Conservation (phyloP, 1,140 invertebrate species). For the Conus ventricosus region DNA sequence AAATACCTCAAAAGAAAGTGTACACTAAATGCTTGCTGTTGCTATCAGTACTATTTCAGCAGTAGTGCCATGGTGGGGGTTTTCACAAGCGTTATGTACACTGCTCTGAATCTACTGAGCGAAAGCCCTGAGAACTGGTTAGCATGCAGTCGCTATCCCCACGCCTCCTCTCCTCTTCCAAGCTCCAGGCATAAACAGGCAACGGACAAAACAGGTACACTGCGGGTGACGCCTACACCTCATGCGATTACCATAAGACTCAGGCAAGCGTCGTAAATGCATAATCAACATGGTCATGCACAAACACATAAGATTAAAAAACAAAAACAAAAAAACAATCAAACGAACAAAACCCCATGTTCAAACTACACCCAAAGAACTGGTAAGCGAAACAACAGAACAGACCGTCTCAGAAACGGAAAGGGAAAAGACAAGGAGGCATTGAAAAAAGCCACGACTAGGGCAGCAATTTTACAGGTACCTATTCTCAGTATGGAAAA, state of each 20-base stretch:
- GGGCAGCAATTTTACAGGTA: conserved; percentile 38
- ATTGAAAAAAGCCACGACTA: background rate
- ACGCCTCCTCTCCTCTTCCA: background rate
- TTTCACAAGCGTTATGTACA: too few relatives aligned
- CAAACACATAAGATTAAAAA: background rate
- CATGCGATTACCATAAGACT: too few relatives aligned
- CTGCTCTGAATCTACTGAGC: background rate
- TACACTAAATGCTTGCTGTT: too few relatives aligned
- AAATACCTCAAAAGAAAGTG: too few relatives aligned
- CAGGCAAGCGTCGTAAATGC: too few relatives aligned
- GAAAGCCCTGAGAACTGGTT: background rate
- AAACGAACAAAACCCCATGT: too few relatives aligned
- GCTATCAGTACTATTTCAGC: too few relatives aligned
- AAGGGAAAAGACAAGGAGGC: background rate
- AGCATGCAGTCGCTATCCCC: background rate
- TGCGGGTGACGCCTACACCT: background rate
- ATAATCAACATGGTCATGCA: too few relatives aligned
- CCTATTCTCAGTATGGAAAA: conserved; percentile 96
- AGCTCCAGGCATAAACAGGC: background rate
- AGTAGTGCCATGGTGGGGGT: too few relatives aligned
- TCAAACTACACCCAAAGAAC: too few relatives aligned
- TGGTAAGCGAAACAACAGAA: background rate
- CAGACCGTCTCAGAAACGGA: background rate
- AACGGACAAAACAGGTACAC: background rate
- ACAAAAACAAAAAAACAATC: background rate